These are phyloP conservation scores for Diorhabda carinulata DNA, from an alignment of 1,140 invertebrate species.

Conservation along the genomic window DNA sequence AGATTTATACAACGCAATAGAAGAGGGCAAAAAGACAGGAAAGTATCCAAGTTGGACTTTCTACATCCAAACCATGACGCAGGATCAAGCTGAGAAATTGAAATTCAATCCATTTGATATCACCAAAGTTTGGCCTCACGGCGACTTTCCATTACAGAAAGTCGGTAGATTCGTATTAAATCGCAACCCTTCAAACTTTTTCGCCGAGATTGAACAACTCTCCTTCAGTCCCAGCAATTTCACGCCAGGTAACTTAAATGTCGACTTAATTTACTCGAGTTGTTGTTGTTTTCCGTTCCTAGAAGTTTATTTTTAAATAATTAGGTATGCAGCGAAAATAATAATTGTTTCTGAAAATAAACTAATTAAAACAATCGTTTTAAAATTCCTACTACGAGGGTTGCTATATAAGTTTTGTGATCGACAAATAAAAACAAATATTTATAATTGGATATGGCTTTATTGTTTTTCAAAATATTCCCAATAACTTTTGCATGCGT, in stretches of 20 bases:
- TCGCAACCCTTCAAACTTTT: slow-evolving; percentile 88
- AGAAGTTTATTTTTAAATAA: too few relatives aligned
- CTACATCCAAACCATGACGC: slow-evolving; percentile 68
- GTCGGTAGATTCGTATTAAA: slow-evolving; percentile 90
- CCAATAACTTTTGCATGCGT: too few relatives aligned
- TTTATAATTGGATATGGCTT: too few relatives aligned
- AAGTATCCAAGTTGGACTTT: slow-evolving; percentile 74
- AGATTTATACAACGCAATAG: slow-evolving; percentile 84
- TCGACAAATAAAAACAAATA: too few relatives aligned
- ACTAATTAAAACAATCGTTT: too few relatives aligned
- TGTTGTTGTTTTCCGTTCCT: too few relatives aligned
- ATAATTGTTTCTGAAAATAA: too few relatives aligned
- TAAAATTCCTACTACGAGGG: too few relatives aligned
- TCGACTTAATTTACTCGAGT: too few relatives aligned
- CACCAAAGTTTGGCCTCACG: slow-evolving; percentile 91
- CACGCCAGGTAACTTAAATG: slow-evolving; percentile 62
- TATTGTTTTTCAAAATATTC: too few relatives aligned
- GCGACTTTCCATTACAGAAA: slow-evolving; percentile 83
- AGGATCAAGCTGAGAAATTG: slow-evolving; percentile 58
- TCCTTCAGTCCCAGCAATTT: slow-evolving; percentile 91
- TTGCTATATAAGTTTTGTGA: too few relatives aligned
- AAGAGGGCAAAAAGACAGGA: slow-evolving; percentile 49
- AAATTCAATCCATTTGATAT: slow-evolving; percentile 87
- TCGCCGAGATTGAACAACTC: slow-evolving; percentile 91
- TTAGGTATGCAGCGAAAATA: too few relatives aligned